These are phyloP conservation scores for Erebia aethiops DNA, from an alignment of 2,888 invertebrate genomes.

Conservation along the genomic window DNA sequence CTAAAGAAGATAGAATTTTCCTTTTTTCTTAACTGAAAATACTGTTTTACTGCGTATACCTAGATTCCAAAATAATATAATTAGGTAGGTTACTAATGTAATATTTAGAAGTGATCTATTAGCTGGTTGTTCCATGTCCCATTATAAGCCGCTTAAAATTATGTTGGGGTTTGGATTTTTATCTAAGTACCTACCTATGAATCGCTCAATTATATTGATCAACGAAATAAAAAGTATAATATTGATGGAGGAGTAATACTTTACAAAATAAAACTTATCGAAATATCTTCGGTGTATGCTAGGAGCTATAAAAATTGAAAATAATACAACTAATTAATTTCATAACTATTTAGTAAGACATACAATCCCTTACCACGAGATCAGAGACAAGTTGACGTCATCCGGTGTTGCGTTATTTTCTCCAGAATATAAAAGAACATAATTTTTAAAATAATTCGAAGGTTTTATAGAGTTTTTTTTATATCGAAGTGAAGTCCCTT, in stretches of 20 bases:
- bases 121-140: not conserved
- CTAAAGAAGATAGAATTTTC: not conserved
- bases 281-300: conserved; percentile 84
- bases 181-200: not conserved
- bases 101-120: not conserved
- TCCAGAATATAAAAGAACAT: conserved; percentile 19
- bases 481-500: conserved; percentile 56
- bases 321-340: conserved; percentile 83
- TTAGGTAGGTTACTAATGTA: not conserved
- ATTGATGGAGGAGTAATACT: conserved; percentile 82
- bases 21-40: not conserved
- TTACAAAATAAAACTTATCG: conserved; percentile 83
- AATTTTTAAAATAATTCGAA: conserved; percentile 7
- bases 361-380: conserved; percentile 83
- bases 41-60: not conserved
- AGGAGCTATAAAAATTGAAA: conserved; percentile 83
- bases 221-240: conserved; percentile 60
- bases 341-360: conserved; percentile 78
- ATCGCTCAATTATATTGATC: conserved; percentile 24
- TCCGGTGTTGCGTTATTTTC: conserved; percentile 60
- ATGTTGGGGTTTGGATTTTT: not conserved
- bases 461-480: conserved; percentile 35
- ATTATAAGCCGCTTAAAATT: no score
- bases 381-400: conserved; percentile 77
- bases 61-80: not conserved